Evolutionary conservation across 2,888 invertebrate genomes (phyloP), one percentile per base, ranked within the genome.

Genomic region (Leucoptera coffeella): DNA sequence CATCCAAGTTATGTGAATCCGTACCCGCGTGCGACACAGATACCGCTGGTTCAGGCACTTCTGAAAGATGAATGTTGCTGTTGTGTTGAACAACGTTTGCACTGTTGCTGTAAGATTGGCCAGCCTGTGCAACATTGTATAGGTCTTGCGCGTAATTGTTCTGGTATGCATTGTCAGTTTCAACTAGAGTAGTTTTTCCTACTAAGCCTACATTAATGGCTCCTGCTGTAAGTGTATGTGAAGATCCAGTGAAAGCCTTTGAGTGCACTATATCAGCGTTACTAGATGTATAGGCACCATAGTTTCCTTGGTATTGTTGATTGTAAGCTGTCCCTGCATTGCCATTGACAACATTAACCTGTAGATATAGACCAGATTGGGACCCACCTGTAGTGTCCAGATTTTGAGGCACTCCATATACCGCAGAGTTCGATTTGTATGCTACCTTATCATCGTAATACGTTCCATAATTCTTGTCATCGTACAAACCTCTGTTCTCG

Each of bases 121-220:
- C 13, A 23, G 23, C 2, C 14, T 12, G 15, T 14, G 14, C 24
- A 11, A 17, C 15, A 14, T 13, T 23, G 9, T 25, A 25, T 1
- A 4, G 15, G 11, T 25, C 17, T 9, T 15, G 15, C 6, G 15
- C 12, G 31, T 58, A 59, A 27, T 42, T 47, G 2, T 31, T 38
- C 34, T 60, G 52, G 25, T 57, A 41, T 2, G 41, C 44, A 29
- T 60, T 55, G 25, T 45, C 47, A 14, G 51, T 46, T 29, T 69
- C 69, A 2, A 71, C 41, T 28, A 71, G 43, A 9, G 59, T 59
- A 2, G 71, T 72, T 41, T 69, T 71, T 17, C 72, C 72, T 5
- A 72, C 71, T 20, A 72, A 43, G 14, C 60, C 71, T 9, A 69
- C 64, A 35, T 67, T 72, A 0, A 72, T 50, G 15, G 69, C 65